phyloP scores from a whole-genome alignment of 2,797 vertebrate species.

The Gambusia yucatana region DNA sequence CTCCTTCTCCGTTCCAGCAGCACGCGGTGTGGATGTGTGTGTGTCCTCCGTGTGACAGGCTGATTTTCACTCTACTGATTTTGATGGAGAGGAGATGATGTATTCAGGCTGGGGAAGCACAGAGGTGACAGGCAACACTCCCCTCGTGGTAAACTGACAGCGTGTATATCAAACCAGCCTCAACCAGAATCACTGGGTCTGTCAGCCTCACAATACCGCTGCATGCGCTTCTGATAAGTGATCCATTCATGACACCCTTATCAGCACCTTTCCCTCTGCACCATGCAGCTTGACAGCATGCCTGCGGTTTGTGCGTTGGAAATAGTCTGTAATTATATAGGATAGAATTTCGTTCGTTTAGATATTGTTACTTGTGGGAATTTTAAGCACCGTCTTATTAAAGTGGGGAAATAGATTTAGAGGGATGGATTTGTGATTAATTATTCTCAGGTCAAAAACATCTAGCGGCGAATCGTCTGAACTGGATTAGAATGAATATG shows the following conservation, averaged over 20 bases:
- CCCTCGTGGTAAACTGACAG: slow-evolving; percentile 57
- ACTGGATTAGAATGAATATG: background rate
- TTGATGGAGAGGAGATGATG: slow-evolving; percentile 69
- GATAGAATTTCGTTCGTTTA: slow-evolving; percentile 21
- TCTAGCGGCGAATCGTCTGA: background rate
- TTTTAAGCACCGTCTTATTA: slow-evolving; percentile 25
- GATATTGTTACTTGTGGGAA: slow-evolving; percentile 2
- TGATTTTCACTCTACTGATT: slow-evolving; percentile 69
- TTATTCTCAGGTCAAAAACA: slow-evolving; percentile 14
- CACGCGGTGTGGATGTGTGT: slow-evolving; percentile 11
- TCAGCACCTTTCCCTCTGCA: slow-evolving; percentile 24
- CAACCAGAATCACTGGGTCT: slow-evolving; percentile 51
- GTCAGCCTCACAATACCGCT: slow-evolving; percentile 42
- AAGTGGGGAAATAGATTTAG: slow-evolving; percentile 5
- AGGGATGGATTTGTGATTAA: slow-evolving; percentile 5
- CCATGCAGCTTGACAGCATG: slow-evolving; percentile 16
- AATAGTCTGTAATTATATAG: slow-evolving; percentile 22
- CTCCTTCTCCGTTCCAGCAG: slow-evolving; percentile 20
- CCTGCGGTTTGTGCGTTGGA: slow-evolving; percentile 15
- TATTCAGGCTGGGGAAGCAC: slow-evolving; percentile 42
- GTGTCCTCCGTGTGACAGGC: slow-evolving; percentile 62
- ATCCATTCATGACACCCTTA: slow-evolving; percentile 31
- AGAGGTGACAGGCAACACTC: slow-evolving; percentile 63
- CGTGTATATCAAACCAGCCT: slow-evolving; percentile 58
- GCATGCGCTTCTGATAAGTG: slow-evolving; percentile 31